Evolutionary conservation across 2,888 invertebrate species (phyloP), one percentile per base, ranked within the genome.

Genomic region (Gastracanthus pulcherrimus): DNA sequence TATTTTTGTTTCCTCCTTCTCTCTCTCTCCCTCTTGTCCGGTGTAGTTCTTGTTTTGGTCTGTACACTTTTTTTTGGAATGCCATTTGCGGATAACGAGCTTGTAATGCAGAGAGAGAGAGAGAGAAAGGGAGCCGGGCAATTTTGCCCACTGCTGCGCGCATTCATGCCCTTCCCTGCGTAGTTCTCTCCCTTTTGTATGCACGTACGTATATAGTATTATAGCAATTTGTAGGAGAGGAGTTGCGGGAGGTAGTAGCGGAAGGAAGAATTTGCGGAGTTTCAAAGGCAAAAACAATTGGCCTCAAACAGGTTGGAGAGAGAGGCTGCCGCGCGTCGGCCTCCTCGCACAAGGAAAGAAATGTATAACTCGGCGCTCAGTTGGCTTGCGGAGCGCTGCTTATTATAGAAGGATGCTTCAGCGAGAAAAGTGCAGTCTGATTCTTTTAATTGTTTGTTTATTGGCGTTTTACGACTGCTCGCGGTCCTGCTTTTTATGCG

Each of bases 81-180:
- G 74, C 74, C 58, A 48, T 79, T 67, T n/a, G 79, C 51, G 70
- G 69, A 70, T 76, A 70, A 80, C 75, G 80, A 80, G 80, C 48
- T 45, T 51, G 41, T 70, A n/a, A n/a, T n/a, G n/a, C n/a, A n/a
- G n/a, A n/a, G n/a, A n/a, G n/a, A n/a, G n/a, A n/a, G n/a, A n/a
- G n/a, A n/a, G n/a, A n/a, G n/a, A n/a, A n/a, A n/a, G n/a, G n/a
- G n/a, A n/a, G n/a, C n/a, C n/a, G n/a, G n/a, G n/a, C n/a, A n/a
- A n/a, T n/a, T n/a, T n/a, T n/a, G n/a, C n/a, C n/a, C n/a, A n/a
- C n/a, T n/a, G n/a, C n/a, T n/a, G n/a, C n/a, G n/a, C n/a, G n/a
- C n/a, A n/a, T n/a, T n/a, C n/a, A n/a, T n/a, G n/a, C n/a, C n/a
- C n/a, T n/a, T n/a, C n/a, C n/a, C n/a, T n/a, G n/a, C n/a, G n/a